These are phyloP conservation scores for Probosciger aterrimus DNA, from an alignment of 2,113 vertebrate species.

Conservation along the genomic window DNA sequence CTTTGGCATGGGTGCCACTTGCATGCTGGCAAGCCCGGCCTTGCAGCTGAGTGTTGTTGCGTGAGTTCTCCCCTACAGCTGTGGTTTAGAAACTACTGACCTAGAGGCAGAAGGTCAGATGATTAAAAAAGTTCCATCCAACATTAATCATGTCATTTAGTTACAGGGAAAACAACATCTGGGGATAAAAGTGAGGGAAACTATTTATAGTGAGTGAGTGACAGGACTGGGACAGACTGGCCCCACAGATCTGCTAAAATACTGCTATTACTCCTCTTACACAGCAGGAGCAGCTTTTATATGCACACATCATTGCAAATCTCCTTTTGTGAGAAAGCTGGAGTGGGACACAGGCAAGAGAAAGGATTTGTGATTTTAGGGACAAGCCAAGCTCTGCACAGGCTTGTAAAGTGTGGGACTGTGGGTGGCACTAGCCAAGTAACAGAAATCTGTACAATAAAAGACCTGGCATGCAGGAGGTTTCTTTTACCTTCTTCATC, in stretches of 20 bases:
- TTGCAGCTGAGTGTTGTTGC: background rate
- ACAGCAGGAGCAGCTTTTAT: background rate
- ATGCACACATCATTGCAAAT: background rate
- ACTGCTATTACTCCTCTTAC: background rate
- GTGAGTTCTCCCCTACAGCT: background rate
- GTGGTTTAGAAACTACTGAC: background rate
- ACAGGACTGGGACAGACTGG: background rate
- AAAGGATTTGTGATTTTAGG: background rate
- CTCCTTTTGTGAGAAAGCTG: background rate
- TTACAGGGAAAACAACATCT: background rate
- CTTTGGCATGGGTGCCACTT: background rate
- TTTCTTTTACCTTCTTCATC: conserved; percentile 88
- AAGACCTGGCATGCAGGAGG: background rate
- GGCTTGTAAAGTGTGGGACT: background rate
- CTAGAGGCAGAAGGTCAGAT: background rate
- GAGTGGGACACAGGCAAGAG: background rate
- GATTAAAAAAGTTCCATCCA: background rate
- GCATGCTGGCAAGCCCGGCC: background rate
- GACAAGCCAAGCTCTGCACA: background rate
- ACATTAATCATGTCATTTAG: background rate
- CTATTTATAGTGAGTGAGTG: background rate
- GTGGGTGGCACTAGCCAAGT: background rate
- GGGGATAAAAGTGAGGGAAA: background rate
- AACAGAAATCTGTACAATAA: background rate
- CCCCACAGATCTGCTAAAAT: background rate